Evolutionary conservation across 2,113 vertebrate species (phyloP).

Genomic region (Dasyprocta punctata): DNA sequence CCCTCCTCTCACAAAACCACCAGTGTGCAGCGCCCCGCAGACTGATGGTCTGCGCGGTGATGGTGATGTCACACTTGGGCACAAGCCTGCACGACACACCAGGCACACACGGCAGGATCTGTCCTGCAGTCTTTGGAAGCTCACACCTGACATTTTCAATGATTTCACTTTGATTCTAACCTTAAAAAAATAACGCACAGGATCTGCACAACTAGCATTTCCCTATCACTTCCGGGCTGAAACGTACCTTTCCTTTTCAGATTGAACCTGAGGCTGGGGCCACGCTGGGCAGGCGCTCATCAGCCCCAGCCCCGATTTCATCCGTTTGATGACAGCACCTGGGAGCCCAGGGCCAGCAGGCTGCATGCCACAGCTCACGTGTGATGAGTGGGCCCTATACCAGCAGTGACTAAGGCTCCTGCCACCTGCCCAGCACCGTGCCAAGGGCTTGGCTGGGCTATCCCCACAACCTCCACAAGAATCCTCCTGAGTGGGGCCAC

Average conservation of each 20-base stretch:
- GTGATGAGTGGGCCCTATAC: no score
- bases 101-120: neutral
- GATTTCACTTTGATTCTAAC: neutral
- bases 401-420: neutral
- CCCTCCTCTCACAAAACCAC: neutral
- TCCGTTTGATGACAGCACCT: neutral
- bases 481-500: no score
- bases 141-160: neutral
- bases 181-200: neutral
- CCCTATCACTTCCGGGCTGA: neutral
- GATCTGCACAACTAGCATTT: neutral
- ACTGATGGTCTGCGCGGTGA: no score
- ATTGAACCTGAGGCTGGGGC: neutral
- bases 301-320: neutral
- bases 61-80: no score
- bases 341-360: neutral
- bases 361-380: neutral
- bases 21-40: neutral
- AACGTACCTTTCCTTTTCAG: neutral
- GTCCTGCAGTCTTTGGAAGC: neutral
- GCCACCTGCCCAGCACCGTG: neutral
- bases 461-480: neutral
- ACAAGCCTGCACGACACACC: no score
- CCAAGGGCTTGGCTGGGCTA: neutral
- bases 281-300: fast-evolving